Conservation (phyloP, 1,140 invertebrate species). For the Drosophila nikananu region DNA sequence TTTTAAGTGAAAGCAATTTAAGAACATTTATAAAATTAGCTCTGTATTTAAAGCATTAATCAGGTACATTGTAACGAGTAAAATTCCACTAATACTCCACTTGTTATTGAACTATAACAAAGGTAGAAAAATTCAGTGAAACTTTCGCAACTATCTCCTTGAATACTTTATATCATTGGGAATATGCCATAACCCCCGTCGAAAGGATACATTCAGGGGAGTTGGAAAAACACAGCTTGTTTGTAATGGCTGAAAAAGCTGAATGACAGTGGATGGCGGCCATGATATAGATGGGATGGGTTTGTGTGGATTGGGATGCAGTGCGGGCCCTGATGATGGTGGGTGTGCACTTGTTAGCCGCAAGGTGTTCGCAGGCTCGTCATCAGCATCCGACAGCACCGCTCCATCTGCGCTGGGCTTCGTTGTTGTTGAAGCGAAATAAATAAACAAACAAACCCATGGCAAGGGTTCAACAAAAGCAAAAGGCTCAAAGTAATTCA, state of each 20-base stretch:
- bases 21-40: not conserved
- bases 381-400: slow-evolving; percentile 14
- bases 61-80: not conserved
- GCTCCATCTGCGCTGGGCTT: slow-evolving; percentile 19
- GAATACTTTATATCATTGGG: not conserved
- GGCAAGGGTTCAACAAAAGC: slow-evolving; percentile 73
- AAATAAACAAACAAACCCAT: slow-evolving; percentile 64
- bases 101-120: not conserved
- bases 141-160: not conserved
- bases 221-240: slow-evolving; percentile 60
- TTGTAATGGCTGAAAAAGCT: slow-evolving; percentile 59
- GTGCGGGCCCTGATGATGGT: not conserved
- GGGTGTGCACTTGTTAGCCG: slow-evolving; percentile 69
- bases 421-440: slow-evolving; percentile 59
- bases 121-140: not conserved
- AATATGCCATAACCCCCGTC: not conserved
- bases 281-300: slow-evolving; percentile 13
- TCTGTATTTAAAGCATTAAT: too few relatives aligned
- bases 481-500: slow-evolving; percentile 76
- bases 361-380: slow-evolving; percentile 62
- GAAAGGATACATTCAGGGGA: slow-evolving; percentile 4
- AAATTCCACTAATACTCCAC: not conserved
- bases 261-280: slow-evolving; percentile 27
- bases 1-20: too few relatives aligned
- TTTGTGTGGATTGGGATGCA: slow-evolving; percentile 1